Conservation (phyloP, 2,888 invertebrate genomes). For the Eucera pruinosa region DNA sequence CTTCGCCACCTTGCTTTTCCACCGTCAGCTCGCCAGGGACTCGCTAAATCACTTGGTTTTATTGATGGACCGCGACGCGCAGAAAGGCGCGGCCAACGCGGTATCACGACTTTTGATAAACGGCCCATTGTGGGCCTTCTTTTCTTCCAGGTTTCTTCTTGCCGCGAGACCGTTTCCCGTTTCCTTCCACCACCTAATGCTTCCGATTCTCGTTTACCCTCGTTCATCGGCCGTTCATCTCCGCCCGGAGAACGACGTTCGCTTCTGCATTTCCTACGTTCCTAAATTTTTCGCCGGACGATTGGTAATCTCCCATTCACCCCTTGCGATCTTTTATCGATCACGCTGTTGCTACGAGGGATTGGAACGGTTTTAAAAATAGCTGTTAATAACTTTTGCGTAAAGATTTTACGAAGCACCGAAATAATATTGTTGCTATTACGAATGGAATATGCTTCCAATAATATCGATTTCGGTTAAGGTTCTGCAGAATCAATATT, state of each 20-base stretch:
- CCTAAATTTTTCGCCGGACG: conserved; percentile 16
- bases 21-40: conserved; percentile 61
- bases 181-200: conserved; percentile 28
- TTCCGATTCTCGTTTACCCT: conserved; percentile 33
- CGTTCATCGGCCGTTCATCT: background rate
- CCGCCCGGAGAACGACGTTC: background rate
- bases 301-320: background rate
- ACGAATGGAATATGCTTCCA: too few relatives aligned
- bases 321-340: background rate
- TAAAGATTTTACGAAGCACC: too few relatives aligned
- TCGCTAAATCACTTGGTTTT: conserved; percentile 82
- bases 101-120: conserved; percentile 74
- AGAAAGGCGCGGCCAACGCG: conserved; percentile 64
- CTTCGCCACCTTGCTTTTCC: conserved; percentile 62
- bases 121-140: conserved; percentile 71
- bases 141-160: conserved; percentile 66
- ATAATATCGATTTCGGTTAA: too few relatives aligned
- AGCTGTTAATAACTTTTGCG: too few relatives aligned
- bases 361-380: too few relatives aligned
- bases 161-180: conserved; percentile 54
- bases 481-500: too few relatives aligned
- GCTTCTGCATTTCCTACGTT: background rate
- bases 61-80: conserved; percentile 80
- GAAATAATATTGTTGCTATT: too few relatives aligned
- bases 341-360: too few relatives aligned